Evolutionary conservation across 2,113 vertebrate species (phyloP), one percentile per base, ranked within the genome.

Genomic region (Colius striatus): DNA sequence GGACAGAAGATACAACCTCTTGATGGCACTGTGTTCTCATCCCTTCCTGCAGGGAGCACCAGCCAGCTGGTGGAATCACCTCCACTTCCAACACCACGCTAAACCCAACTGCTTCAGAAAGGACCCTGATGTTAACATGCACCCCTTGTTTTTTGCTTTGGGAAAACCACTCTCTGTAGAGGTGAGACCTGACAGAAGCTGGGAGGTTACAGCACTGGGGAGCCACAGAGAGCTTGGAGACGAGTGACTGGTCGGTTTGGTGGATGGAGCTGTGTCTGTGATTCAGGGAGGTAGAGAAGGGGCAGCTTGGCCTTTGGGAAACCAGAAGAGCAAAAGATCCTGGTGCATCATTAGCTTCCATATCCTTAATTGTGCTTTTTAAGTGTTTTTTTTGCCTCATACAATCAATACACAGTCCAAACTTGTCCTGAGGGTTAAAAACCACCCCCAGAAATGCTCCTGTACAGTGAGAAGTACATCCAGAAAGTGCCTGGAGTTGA

Each of bases 81-180:
- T 98, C 79, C 98, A 98, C 75, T 98, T 98, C 95, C 98, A 98
- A 63, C 98, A 98, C 86, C 98, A 98, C 0, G 98, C 98, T 61
- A 98, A 98, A 80, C 98, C 98, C 94, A 98, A 98, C 96, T 98
- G 98, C 94, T 98, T 98, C 94, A 96, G 94, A 50, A 98, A 98
- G 94, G 98, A 98, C 92, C 98, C 98, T 0, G 98, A 98, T 8
- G 90, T 98, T 89, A 98, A 97, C 96, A 98, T 98, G 98, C 98
- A 98, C 32, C 98, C 98, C 65, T 84, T 98, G 38, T 96, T 98
- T 74, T 98, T 98, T 62, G 97, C 98, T 48, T 20, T 98, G 97
- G 98, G 98, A n/a, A 98, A 98, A 94, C 97, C 95, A 2, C 98
- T 98, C 6, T 98, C 98, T 18, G 98, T 98, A 72, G 98, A 98